Conservation (phyloP, 2,888 invertebrate species). For the Raillietiella orientalis region DNA sequence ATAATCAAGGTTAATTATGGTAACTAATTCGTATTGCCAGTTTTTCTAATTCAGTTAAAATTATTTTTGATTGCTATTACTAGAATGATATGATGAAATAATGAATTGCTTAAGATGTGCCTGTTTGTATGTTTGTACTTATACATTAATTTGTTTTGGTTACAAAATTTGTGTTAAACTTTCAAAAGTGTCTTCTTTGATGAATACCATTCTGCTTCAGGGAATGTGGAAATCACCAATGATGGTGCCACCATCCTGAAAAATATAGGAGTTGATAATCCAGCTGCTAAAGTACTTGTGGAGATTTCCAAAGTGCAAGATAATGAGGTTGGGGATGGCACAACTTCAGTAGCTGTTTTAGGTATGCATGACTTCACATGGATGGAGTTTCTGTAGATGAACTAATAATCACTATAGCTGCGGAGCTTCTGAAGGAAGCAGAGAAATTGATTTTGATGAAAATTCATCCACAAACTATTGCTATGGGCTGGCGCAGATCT, state of each 20-base stretch:
- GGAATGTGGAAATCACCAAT: constrained; percentile 64
- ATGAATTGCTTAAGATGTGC: too few relatives aligned
- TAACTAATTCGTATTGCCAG: too few relatives aligned
- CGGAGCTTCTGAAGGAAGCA: constrained; percentile 76
- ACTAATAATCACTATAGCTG: constrained; percentile 20
- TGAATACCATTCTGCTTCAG: constrained; percentile 1
- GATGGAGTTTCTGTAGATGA: constrained; percentile 1
- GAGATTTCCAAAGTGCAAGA: constrained; percentile 96
- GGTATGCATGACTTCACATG: constrained; percentile 18
- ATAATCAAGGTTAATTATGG: too few relatives aligned
- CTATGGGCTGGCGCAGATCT: constrained; percentile 76
- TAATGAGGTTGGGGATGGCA: constrained; percentile 98
- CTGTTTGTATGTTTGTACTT: too few relatives aligned
- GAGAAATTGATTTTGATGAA: constrained; percentile 74
- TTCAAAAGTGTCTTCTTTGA: too few relatives aligned
- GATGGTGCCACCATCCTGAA: constrained; percentile 96
- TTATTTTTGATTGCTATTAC: too few relatives aligned
- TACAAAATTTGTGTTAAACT: too few relatives aligned
- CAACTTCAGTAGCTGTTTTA: constrained; percentile 89
- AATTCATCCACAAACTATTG: constrained; percentile 91
- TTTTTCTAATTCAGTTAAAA: too few relatives aligned
- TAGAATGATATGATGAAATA: too few relatives aligned
- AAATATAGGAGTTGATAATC: constrained; percentile 87
- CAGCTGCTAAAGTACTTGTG: constrained; percentile 94
- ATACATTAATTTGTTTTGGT: too few relatives aligned